Conservation (phyloP, 2,797 vertebrate species). For the Schizopygopsis malacanthus region DNA sequence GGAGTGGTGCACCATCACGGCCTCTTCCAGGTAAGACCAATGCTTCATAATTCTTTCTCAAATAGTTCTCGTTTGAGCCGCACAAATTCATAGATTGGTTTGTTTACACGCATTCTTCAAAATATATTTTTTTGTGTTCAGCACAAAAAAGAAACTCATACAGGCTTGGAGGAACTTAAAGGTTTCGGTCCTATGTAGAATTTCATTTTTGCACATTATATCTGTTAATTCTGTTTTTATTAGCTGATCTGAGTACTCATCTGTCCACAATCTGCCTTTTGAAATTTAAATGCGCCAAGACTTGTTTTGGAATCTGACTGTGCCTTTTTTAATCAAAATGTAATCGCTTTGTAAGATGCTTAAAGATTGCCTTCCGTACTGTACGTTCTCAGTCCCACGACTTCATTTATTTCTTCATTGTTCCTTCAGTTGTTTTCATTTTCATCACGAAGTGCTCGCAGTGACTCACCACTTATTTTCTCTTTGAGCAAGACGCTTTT, state of each 20-base stretch:
- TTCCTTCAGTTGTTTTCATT: slow-evolving; percentile 53
- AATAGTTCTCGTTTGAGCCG: background rate
- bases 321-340: background rate
- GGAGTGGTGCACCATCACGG: slow-evolving; percentile 98
- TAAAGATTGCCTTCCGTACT: slow-evolving; percentile 5
- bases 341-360: background rate
- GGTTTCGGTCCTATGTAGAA: background rate
- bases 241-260: background rate
- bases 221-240: background rate
- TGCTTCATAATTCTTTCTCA: background rate
- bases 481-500: slow-evolving; percentile 66
- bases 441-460: slow-evolving; percentile 46
- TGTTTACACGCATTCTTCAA: background rate
- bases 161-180: background rate
- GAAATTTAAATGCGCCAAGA: background rate
- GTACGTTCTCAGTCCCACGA: background rate
- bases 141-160: background rate
- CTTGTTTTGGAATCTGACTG: slow-evolving; percentile 7
- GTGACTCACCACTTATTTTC: slow-evolving; percentile 64
- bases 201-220: background rate
- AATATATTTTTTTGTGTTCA: background rate
- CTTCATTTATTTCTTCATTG: slow-evolving; percentile 28
- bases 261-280: background rate
- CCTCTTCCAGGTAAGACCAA: slow-evolving; percentile 93
- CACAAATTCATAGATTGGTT: background rate